phyloP scores from a whole-genome alignment of 1,140 invertebrate species.

The Drosophila pandora region DNA sequence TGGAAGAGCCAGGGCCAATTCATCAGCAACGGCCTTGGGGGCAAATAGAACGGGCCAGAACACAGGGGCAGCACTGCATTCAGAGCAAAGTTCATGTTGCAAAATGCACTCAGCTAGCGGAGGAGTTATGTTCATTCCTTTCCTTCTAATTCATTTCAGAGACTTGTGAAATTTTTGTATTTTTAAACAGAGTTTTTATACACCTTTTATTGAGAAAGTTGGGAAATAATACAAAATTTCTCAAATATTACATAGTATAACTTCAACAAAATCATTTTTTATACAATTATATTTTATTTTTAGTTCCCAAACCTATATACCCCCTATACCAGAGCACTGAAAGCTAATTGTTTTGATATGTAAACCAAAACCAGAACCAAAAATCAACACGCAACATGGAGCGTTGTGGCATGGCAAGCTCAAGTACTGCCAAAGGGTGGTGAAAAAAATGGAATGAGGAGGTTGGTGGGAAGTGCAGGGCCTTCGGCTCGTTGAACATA shows the following conservation, averaged over 20 bases:
- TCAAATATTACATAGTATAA: no score
- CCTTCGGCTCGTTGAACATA: conserved; percentile 71
- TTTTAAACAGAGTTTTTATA: neutral
- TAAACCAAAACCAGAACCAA: conserved; percentile 73
- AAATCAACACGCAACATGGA: conserved; percentile 74
- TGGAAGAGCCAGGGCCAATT: conserved; percentile 39
- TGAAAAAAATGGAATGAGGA: neutral
- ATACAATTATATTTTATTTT: neutral
- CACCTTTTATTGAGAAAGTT: no score
- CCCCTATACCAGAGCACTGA: conserved; percentile 19
- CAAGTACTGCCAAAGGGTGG: conserved; percentile 8
- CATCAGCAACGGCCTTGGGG: conserved; percentile 71
- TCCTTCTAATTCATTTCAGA: neutral
- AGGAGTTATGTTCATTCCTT: neutral
- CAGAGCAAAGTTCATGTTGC: conserved; percentile 55
- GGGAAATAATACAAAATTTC: no score
- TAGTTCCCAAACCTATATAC: neutral
- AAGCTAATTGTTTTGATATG: conserved; percentile 80
- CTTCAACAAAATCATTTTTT: neutral
- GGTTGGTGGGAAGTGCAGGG: conserved; percentile 1
- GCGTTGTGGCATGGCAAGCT: conserved; percentile 17
- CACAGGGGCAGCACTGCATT: conserved; percentile 38
- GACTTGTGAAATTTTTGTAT: no score
- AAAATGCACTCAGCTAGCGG: conserved; percentile 59
- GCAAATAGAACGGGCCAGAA: conserved; percentile 47